Evolutionary conservation across 2,888 invertebrate genomes (phyloP), one percentile per base, ranked within the genome.

Genomic region (Pegoplata infirma): DNA sequence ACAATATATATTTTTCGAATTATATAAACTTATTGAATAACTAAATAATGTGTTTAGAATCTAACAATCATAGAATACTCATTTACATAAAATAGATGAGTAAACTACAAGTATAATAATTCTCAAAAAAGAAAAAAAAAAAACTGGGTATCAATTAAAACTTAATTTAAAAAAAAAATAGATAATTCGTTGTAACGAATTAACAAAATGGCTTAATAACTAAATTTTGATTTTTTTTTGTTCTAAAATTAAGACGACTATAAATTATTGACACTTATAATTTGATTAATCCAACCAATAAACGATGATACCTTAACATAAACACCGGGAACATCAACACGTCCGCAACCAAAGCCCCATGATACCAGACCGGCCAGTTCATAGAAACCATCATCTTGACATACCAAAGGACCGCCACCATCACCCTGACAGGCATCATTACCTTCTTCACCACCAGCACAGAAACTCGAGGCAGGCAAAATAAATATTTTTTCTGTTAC

Each of bases 281-380:
- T 97, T 91, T 97, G 97, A 91, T 97, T 97, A 88, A 98, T 98
- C 98, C 98, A 98, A 81, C 97, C 96, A 84, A 97, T 96, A 90
- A 97, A 98, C 49, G 97, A 94, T 3, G 97, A 97, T 8, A 98
- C 97, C 91, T 97, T 97, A 25, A 98, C 97, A 89, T 98, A 98
- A 79, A 98, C 98, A n/a, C 97, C 98, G 28, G 98, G 98, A 67
- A 97, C 98, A 90, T 97, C 96, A 79, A 94, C 92, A 49, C 97
- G 92, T n/a, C 97, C 97, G 88, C 97, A 97, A 82, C 96, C 96
- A 88, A 96, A 97, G 84, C 97, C 98, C 97, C 98, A 98, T 1
- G 97, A 97, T 0, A 98, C 98, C 10, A 98, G 91, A 0, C 98
- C 98, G 49, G 96, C 97, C 81, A 98, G 91, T 89, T 97, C 96